A percentile compares a stretch with the other conserved stretches of the same genome.
Conservation (phyloP, 2,888 invertebrate genomes). For the Drosophila melanosoma region DNA sequence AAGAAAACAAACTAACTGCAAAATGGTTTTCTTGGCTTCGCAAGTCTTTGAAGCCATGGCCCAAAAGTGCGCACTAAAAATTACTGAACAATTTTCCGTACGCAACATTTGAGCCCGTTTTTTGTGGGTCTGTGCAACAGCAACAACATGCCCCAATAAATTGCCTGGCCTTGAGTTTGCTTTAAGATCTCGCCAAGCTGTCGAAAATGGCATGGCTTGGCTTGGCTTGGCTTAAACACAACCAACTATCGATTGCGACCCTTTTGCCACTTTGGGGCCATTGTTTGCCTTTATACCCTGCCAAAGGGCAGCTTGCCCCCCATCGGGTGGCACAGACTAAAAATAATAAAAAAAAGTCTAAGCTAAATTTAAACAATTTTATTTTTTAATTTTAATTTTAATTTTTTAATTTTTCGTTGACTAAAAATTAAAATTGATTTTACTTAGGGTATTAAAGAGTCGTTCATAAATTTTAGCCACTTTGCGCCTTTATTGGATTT, state of each 20-base stretch:
- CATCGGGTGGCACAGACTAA: background rate
- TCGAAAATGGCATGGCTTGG: constrained; percentile 34
- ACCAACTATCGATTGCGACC: constrained; percentile 59
- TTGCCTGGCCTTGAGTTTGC: constrained; percentile 57
- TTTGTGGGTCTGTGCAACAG: constrained; percentile 25
- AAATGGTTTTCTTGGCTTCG: constrained; percentile 58
- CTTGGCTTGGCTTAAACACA: constrained; percentile 33
- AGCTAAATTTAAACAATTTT: background rate
- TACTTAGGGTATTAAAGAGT: constrained; percentile 9
- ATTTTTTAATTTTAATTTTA: too few species aligned
- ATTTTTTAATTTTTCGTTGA: background rate
- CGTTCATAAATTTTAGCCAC: constrained; percentile 10
- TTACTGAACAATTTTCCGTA: constrained; percentile 62
- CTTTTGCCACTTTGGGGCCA: constrained; percentile 51
- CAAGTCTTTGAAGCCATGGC: constrained; percentile 28
- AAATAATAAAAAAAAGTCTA: background rate
- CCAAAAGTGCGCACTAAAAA: constrained; percentile 63
- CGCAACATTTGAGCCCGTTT: constrained; percentile 61
- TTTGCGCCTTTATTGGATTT: constrained; percentile 30
- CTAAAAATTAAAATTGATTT: background rate
- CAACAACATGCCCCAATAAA: constrained; percentile 61
- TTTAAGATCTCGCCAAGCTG: constrained; percentile 66
- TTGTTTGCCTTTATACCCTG: constrained; percentile 54
- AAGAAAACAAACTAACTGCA: constrained; percentile 69
- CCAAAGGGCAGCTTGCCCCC: background rate